These are phyloP conservation scores for Diachrysia chrysitis DNA, from an alignment of 2,888 invertebrate species.

Conservation along the genomic window DNA sequence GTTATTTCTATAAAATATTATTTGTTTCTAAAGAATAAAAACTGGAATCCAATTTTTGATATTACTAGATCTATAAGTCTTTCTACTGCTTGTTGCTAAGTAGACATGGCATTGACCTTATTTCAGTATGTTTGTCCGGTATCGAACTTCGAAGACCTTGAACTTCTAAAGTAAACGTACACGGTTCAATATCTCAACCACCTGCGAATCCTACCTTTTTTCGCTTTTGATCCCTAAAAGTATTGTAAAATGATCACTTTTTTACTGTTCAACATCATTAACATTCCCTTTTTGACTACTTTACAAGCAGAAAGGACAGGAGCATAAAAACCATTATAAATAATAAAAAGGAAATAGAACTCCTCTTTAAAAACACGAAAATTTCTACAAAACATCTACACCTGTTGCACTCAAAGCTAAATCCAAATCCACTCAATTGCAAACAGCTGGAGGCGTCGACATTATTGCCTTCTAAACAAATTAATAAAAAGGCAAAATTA, in stretches of 20 bases:
- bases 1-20: too few relatives aligned
- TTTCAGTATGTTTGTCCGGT: background rate
- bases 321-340: too few relatives aligned
- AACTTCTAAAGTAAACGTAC: background rate
- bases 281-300: too few relatives aligned
- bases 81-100: background rate
- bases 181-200: background rate
- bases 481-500: background rate
- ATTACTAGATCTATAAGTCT: background rate
- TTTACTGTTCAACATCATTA: too few relatives aligned
- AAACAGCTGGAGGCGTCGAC: background rate
- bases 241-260: too few relatives aligned
- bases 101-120: constrained; percentile 3
- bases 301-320: too few relatives aligned
- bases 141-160: constrained; percentile 2
- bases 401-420: background rate
- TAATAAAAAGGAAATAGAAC: background rate
- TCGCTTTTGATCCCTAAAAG: too few relatives aligned
- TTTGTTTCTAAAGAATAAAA: too few relatives aligned
- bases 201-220: too few relatives aligned
- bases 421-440: background rate
- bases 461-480: background rate
- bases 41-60: too few relatives aligned
- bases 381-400: background rate
- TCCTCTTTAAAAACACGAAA: background rate